phyloP scores from a whole-genome alignment of 2,113 vertebrate genomes.

The cattle (Bos taurus) region DNA sequence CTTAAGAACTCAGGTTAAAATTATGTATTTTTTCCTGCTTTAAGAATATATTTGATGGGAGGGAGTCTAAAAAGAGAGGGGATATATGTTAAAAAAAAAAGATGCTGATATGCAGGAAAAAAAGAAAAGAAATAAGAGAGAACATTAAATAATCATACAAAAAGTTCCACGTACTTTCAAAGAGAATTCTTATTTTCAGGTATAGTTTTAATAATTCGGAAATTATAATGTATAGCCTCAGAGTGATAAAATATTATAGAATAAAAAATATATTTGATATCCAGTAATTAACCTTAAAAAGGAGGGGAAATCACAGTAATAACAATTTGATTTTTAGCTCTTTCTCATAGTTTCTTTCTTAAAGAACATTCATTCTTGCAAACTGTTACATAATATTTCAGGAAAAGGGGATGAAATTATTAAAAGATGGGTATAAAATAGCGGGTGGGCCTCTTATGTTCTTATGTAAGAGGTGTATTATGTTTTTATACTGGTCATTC shows the following conservation, averaged over 20 bases:
- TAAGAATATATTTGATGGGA: not conserved
- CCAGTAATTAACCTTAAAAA: not conserved
- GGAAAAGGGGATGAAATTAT: not conserved
- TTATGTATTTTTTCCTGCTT: not conserved
- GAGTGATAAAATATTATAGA: not conserved
- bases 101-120: not conserved
- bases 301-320: not conserved
- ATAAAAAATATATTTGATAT: not conserved
- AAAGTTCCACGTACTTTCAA: not conserved
- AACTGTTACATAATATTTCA: not conserved
- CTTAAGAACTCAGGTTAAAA: not conserved
- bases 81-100: not conserved
- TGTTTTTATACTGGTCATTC: not conserved
- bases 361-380: not conserved
- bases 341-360: not conserved
- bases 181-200: constrained; percentile 20
- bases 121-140: not conserved
- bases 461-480: not conserved
- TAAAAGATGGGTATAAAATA: not conserved
- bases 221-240: constrained; percentile 26
- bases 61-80: not conserved
- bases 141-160: not conserved
- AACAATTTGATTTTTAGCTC: constrained; percentile 1
- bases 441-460: not conserved
- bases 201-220: constrained; percentile 33